These are phyloP conservation scores for Rhagonycha fulva DNA, from an alignment of 2,888 invertebrate species.

Conservation along the genomic window DNA sequence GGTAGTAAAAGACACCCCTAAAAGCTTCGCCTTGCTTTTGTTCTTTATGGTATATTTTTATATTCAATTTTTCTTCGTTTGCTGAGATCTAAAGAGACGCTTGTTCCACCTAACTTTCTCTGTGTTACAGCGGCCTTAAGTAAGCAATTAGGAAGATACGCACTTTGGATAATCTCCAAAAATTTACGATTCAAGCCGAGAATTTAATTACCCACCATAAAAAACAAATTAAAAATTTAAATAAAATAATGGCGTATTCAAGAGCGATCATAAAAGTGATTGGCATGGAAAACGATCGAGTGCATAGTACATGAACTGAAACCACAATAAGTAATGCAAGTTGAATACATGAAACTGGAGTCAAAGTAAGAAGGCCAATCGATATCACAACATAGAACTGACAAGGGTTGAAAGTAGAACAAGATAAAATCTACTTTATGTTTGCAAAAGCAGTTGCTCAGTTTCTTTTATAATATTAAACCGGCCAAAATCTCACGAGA, in stretches of 20 bases:
- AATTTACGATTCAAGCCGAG: background rate
- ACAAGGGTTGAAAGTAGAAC: conserved; percentile 38
- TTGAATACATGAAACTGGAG: conserved; percentile 22
- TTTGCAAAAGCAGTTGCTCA: conserved; percentile 32
- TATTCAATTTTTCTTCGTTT: background rate
- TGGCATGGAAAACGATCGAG: conserved; percentile 4
- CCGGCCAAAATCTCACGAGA: background rate
- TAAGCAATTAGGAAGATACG: background rate
- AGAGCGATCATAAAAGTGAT: background rate
- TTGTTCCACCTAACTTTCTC: background rate
- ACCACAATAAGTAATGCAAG: conserved; percentile 17
- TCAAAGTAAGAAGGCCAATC: conserved; percentile 34
- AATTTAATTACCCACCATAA: background rate
- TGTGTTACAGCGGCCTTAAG: background rate
- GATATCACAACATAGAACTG: conserved; percentile 33
- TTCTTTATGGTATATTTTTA: background rate
- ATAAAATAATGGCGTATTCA: background rate
- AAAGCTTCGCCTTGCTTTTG: background rate
- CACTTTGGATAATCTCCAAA: background rate
- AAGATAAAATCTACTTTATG: conserved; percentile 41
- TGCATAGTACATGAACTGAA: conserved; percentile 8
- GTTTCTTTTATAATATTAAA: conserved; percentile 16
- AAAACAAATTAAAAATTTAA: background rate
- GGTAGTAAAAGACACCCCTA: background rate
- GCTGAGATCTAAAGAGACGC: background rate